Base-by-base conservation (phyloP, 2,888 invertebrate species). In the Coelopa pilipes region DNA sequence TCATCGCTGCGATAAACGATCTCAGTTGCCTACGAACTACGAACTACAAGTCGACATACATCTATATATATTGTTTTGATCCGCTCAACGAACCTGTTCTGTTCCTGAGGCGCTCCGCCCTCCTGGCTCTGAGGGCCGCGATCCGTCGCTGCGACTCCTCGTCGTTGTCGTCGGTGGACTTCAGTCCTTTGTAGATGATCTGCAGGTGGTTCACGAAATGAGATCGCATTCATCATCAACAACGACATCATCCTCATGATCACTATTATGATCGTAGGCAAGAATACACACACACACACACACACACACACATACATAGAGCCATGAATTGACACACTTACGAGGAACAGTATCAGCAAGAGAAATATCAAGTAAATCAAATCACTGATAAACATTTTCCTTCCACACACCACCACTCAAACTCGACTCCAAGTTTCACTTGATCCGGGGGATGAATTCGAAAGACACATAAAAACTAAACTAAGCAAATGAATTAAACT, bases 351-450 rank as follows among this genome's bases (percentile, higher is more conserved):
- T 3, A 84, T 66, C 4, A 84, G 17, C 67, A 81, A 62, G 62
- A 84, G 49, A 10, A 83, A 47, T 5, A 76, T 49, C 63, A 84
- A 74, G 75, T 83, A 84, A 50, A 82, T 78, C 1, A 84, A 68
- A 71, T 84, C 83, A 21, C 63, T 77, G 1, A 77, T 70, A 34
- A 77, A 73, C 83, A 83, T 84, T 72, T 50, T 73, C 17, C 17
- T 62, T 53, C n/a, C n/a, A n/a, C n/a, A n/a, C n/a, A n/a, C n/a
- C n/a, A n/a, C n/a, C 2, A 34, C 34, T 2, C 34, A 7, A 34
- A 34, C 2, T 34, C 34, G 4, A 34, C 2, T 34, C 34, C 34
- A 34, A 34, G 34, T 34, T 34, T 2, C 2, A 34, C 34, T 7
- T 4, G 7, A 34, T 34, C 34, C 34, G 34, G 34, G 34, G 2